These are phyloP conservation scores for Lacerta bilineata DNA, from an alignment of 2,797 vertebrate species.

Conservation along the genomic window DNA sequence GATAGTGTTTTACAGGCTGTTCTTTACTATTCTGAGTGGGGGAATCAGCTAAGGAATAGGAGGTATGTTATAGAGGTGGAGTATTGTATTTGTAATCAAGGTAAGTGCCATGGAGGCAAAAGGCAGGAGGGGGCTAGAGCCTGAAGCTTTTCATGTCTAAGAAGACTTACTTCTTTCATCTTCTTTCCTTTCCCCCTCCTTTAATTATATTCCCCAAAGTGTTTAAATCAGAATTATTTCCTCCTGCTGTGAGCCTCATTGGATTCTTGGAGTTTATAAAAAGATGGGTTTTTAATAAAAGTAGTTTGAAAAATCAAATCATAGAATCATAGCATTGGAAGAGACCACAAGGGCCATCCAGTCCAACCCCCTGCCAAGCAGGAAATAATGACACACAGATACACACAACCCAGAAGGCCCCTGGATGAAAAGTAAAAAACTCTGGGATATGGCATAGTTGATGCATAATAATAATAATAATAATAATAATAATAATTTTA, in stretches of 20 bases:
- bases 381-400: no score
- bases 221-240: slow-evolving; percentile 6
- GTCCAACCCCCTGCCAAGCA: no score
- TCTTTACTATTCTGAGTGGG: neutral
- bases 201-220: slow-evolving; percentile 46
- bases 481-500: no score
- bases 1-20: no score
- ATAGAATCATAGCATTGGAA: no score
- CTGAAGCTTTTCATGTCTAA: neutral
- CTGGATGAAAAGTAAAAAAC: no score
- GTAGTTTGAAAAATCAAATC: neutral
- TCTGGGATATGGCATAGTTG: no score
- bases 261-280: slow-evolving; percentile 19
- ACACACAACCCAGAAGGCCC: no score
- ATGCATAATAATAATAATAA: neutral
- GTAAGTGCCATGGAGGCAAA: neutral
- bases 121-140: neutral
- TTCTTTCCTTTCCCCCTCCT: slow-evolving; percentile 20
- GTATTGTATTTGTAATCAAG: neutral
- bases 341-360: no score
- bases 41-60: neutral
- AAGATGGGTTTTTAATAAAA: slow-evolving; percentile 26
- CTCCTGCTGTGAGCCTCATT: slow-evolving; percentile 23
- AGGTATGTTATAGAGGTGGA: neutral
- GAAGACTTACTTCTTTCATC: neutral